Evolutionary conservation across 1,140 invertebrate genomes (phyloP).

Genomic region (Zaprionus capensis): DNA sequence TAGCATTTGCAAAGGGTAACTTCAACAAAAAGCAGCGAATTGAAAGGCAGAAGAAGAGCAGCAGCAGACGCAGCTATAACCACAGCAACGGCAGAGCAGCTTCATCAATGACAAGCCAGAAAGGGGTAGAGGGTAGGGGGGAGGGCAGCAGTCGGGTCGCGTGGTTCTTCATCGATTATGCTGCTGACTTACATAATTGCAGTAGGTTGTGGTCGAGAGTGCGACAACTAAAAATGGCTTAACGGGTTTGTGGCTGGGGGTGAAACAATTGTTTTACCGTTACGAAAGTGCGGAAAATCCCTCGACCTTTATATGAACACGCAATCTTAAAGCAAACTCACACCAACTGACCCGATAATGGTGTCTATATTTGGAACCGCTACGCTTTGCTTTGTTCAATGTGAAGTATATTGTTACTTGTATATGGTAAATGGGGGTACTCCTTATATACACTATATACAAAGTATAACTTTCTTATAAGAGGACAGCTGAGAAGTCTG

Average conservation of each 20-base stretch:
- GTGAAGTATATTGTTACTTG: not conserved
- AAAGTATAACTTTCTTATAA: not conserved
- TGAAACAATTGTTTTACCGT: not conserved
- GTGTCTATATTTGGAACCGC: not conserved
- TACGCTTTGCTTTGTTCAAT: not conserved
- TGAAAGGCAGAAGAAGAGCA: slow-evolving; percentile 7
- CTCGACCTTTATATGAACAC: not conserved
- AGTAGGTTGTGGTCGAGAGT: not conserved
- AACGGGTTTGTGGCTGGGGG: not conserved
- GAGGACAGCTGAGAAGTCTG: not conserved
- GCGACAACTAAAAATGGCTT: slow-evolving; percentile 1
- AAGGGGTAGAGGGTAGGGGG: not conserved
- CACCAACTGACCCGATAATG: not conserved
- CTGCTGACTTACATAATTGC: slow-evolving; percentile 66
- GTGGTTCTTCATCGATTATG: slow-evolving; percentile 62
- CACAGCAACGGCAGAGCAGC: slow-evolving; percentile 33
- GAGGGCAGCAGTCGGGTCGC: not conserved
- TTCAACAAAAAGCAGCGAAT: not conserved
- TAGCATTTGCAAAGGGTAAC: not conserved
- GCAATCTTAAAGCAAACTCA: not conserved
- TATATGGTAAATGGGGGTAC: not conserved
- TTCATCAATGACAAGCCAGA: slow-evolving; percentile 67
- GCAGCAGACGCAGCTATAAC: slow-evolving; percentile 7
- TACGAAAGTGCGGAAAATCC: not conserved
- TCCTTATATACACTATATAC: not conserved